Base-by-base conservation (phyloP, 2,888 invertebrate genomes). In the Teinopalpus imperialis region DNA sequence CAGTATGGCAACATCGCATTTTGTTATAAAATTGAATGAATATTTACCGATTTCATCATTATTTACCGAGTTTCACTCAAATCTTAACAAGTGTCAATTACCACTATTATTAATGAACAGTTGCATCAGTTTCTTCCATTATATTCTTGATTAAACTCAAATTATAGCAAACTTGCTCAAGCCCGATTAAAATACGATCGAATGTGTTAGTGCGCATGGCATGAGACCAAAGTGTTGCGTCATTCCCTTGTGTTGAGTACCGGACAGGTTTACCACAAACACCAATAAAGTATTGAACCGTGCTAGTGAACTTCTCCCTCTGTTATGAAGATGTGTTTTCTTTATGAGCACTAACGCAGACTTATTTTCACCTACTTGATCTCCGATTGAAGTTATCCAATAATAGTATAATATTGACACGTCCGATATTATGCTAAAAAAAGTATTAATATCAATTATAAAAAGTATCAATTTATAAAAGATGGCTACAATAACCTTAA, bases 1-100 rank as follows among this genome's bases (percentile, higher is more conserved):
- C 50, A 44, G 53, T 44, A 52, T 52, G 66, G 65, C 66, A 66
- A 63, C 66, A 56, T 52, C 60, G 63, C 64, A 43, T 43, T 51
- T 48, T 41, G 49, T 23, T 13, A 30, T 13, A 23, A 16, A n/a
- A 31, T n/a, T n/a, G n/a, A n/a, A 9, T 23, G 23, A 31, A 30
- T 23, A 24, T 31, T 13, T 1, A 1, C n/a, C 2, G 16, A 16
- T 16, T 3, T 4, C 2, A 16, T 16, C 16, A n/a, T n/a, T 16
- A 16, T 3, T 3, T 16, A 16, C 16, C 2, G 4, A 4, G 16
- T 16, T 16, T 16, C n/a, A n/a, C n/a, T n/a, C n/a, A n/a, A n/a
- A 16, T 16, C 6, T 7, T 10, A 20, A 18, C 18, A 21, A 8
- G 7, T 10, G 4, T 6, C 21, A 13, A 34, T 34, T 6, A 9